Conservation (phyloP, 2,113 vertebrate species). For the Peucedramus taeniatus region DNA sequence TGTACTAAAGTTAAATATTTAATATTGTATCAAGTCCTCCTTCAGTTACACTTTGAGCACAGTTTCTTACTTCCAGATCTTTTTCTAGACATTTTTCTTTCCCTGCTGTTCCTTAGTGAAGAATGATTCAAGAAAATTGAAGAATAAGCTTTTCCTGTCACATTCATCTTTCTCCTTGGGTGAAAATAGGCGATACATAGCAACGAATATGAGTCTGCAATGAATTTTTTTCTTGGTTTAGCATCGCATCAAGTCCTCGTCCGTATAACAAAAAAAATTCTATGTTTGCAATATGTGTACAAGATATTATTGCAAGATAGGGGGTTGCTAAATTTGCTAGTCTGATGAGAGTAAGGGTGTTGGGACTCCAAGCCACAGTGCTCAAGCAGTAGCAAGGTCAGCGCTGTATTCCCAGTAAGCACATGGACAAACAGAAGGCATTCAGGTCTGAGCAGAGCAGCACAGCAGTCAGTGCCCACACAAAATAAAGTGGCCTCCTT, state of each 20-base stretch:
- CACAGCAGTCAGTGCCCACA: background rate
- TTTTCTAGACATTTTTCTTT: background rate
- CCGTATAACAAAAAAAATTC: background rate
- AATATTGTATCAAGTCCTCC: background rate
- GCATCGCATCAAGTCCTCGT: accelerated
- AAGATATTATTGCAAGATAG: background rate
- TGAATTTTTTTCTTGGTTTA: background rate
- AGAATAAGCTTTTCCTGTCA: background rate
- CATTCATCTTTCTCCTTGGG: background rate
- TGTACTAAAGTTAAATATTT: background rate
- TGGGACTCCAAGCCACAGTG: background rate
- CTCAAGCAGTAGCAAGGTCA: background rate
- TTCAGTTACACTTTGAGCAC: background rate
- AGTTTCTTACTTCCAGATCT: background rate
- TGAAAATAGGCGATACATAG: background rate
- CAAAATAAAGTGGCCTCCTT: background rate
- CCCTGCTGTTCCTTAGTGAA: background rate
- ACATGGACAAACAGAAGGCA: accelerated
- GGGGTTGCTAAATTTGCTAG: background rate
- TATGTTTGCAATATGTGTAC: accelerated
- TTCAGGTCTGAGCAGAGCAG: background rate
- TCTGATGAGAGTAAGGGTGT: background rate
- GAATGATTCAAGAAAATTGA: background rate
- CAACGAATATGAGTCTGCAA: accelerated
- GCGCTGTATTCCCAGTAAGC: background rate